Conservation (phyloP, 2,888 invertebrate species). For the Drosophila rellima region DNA sequence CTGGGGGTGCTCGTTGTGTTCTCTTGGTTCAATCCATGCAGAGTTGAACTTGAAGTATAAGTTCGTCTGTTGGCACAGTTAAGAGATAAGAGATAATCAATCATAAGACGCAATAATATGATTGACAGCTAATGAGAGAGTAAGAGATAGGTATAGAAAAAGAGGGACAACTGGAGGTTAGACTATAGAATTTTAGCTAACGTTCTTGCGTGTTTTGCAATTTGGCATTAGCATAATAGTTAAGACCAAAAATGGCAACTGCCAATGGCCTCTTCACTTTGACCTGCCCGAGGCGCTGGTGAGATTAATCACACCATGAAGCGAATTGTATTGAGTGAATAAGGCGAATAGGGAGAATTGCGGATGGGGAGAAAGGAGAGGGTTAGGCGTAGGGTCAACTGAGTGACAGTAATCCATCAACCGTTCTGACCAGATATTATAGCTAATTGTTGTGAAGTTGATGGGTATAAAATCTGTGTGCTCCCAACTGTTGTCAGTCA, state of each 20-base stretch:
- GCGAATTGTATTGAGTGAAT: conserved; percentile 3
- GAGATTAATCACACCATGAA: conserved; percentile 47
- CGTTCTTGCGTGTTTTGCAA: conserved; percentile 25
- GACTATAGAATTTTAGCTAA: conserved; percentile 4
- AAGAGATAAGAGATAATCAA: conserved; percentile 44
- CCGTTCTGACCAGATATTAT: conserved; percentile 36
- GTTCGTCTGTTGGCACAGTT: conserved; percentile 39
- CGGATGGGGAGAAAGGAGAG: neutral
- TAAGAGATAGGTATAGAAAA: neutral
- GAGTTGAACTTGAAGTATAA: conserved; percentile 4
- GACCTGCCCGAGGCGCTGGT: conserved; percentile 51
- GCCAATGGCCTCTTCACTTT: conserved; percentile 51
- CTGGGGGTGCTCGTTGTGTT: conserved; percentile 10
- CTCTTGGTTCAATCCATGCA: conserved; percentile 8
- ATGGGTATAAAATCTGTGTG: conserved; percentile 67
- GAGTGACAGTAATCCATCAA: conserved; percentile 50
- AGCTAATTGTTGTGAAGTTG: conserved; percentile 14
- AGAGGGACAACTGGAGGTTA: neutral
- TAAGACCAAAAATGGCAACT: conserved; percentile 24
- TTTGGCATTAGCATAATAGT: conserved; percentile 43
- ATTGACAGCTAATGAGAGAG: neutral
- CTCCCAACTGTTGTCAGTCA: conserved; percentile 62
- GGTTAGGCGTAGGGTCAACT: neutral
- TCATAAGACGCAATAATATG: conserved; percentile 28
- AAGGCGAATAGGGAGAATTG: neutral